Evolutionary conservation across 2,113 vertebrate species (phyloP).

Genomic region (Phalacrocorax carbo): DNA sequence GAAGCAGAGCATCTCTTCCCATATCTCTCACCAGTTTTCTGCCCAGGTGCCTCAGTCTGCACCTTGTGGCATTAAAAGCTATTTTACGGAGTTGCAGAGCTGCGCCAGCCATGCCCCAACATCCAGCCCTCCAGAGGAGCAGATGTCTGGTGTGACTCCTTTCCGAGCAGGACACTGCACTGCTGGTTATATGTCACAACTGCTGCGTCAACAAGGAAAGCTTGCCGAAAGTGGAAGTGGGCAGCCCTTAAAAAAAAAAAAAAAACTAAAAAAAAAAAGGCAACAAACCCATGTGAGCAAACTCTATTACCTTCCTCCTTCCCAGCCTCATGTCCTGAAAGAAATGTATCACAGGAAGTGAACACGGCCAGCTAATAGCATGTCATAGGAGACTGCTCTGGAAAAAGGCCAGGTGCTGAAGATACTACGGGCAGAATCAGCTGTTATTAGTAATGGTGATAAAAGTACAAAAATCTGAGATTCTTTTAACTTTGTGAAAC

Average conservation of each 20-base stretch:
- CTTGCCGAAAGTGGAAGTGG: background rate
- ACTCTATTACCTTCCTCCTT: background rate
- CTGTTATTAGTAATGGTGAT: too few relatives aligned
- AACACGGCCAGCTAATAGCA: background rate
- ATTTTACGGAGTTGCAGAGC: background rate
- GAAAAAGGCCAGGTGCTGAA: background rate
- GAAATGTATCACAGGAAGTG: background rate
- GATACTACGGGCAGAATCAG: background rate
- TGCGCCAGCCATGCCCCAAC: background rate
- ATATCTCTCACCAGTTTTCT: background rate
- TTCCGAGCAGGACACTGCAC: background rate
- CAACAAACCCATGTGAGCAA: background rate
- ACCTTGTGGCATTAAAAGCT: background rate
- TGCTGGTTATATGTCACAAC: background rate
- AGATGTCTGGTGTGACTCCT: background rate
- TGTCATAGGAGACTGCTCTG: background rate
- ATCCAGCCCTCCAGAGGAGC: background rate
- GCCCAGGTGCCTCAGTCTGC: background rate
- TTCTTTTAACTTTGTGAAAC: background rate
- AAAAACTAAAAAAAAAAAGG: background rate
- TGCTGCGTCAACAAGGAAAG: background rate
- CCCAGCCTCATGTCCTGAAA: background rate
- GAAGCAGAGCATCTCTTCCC: background rate
- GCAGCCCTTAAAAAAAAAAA: background rate
- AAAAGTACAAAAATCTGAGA: background rate